Percentiles rank a stretch among this genome's conserved stretches.
Evolutionary conservation across 2,888 invertebrate species (phyloP).

Genomic region (Stenotaenia linearis): DNA sequence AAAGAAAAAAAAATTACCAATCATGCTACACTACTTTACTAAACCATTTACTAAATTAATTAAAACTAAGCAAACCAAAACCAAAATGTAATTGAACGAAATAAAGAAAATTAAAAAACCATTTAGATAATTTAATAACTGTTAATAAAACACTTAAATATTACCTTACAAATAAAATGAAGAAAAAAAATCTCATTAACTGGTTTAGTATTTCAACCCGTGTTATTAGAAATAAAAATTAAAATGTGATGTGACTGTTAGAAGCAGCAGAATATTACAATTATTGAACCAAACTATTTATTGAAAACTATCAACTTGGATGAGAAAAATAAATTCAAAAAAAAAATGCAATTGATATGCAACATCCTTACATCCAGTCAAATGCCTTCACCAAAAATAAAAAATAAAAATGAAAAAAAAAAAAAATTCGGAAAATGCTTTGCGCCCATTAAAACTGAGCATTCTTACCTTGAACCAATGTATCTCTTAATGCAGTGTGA

Average conservation of each 20-base stretch:
- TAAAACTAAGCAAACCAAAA: not conserved
- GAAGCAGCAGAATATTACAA: not conserved
- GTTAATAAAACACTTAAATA: not conserved
- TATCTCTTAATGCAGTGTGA: conserved; percentile 32
- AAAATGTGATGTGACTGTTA: not conserved
- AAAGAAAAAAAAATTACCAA: not conserved
- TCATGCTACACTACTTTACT: not conserved
- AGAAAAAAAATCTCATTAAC: not conserved
- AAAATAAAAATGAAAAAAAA: not conserved
- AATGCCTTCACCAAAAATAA: not conserved
- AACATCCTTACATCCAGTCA: not conserved
- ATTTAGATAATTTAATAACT: not conserved
- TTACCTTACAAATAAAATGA: not conserved
- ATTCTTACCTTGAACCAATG: conserved; percentile 32
- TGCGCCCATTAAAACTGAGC: conserved; percentile 24
- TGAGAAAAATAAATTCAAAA: not conserved
- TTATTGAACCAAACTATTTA: not conserved
- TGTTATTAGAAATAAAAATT: not conserved
- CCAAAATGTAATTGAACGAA: not conserved
- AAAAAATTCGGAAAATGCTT: not conserved
- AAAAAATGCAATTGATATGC: not conserved
- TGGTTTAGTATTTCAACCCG: not conserved
- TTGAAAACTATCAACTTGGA: not conserved
- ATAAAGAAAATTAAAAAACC: not conserved
- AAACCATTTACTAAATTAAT: not conserved